These are phyloP conservation scores for Brotula barbata DNA, from an alignment of 2,797 vertebrate species.

Conservation along the genomic window DNA sequence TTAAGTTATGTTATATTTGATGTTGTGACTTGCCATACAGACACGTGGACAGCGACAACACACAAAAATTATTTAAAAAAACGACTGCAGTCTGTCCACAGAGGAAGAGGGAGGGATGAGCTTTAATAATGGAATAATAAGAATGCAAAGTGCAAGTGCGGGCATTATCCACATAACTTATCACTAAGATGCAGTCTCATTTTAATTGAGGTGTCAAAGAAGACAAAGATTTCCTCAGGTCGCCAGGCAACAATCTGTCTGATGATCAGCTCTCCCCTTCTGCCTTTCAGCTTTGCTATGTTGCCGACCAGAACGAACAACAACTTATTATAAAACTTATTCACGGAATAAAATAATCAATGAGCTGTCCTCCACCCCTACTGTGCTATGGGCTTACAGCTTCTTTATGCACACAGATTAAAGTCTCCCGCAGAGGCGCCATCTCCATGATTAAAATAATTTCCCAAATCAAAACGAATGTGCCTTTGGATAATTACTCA, in stretches of 20 bases:
- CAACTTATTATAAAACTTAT: slow-evolving; percentile 21
- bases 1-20: too few species aligned
- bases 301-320: slow-evolving; percentile 7
- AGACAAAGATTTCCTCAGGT: slow-evolving; percentile 21
- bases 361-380: slow-evolving; percentile 15
- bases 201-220: too few species aligned
- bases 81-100: too few species aligned
- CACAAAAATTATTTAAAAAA: too few species aligned
- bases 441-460: slow-evolving; percentile 49
- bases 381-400: slow-evolving; percentile 9
- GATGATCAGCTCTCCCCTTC: slow-evolving; percentile 46
- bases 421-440: slow-evolving; percentile 22
- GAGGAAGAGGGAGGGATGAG: too few species aligned
- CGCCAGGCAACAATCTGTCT: slow-evolving; percentile 54
- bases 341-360: slow-evolving; percentile 21
- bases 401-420: slow-evolving; percentile 6
- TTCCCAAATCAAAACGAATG: slow-evolving; percentile 49
- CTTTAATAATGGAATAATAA: too few species aligned
- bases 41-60: too few species aligned
- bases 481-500: slow-evolving; percentile 46
- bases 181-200: too few species aligned
- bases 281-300: slow-evolving; percentile 40
- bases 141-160: too few species aligned
- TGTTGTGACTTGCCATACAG: too few species aligned
- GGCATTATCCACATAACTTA: too few species aligned